These are phyloP conservation scores for Bubo scandiacus DNA, from an alignment of 2,113 vertebrate genomes.

Conservation along the genomic window DNA sequence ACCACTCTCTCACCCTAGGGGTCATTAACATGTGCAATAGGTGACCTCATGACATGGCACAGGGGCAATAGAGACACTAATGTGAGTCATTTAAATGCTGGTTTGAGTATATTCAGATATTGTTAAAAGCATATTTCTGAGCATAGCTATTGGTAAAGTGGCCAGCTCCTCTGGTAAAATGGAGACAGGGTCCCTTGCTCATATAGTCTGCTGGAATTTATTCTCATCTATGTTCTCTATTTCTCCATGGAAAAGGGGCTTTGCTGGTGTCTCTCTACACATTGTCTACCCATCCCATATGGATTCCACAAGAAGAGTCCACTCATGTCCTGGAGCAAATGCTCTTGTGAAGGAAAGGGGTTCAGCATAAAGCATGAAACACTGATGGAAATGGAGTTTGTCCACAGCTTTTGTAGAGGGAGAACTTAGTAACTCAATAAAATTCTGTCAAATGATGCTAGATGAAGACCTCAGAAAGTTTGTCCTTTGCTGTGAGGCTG, in stretches of 20 bases:
- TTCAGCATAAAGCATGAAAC: background rate
- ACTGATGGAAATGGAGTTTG: background rate
- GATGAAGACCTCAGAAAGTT: background rate
- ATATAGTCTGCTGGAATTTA: background rate
- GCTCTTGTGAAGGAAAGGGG: background rate
- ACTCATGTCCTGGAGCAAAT: background rate
- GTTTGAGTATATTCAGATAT: background rate
- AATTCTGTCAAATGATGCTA: background rate
- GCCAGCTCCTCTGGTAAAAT: background rate
- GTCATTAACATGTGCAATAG: slow-evolving; percentile 44
- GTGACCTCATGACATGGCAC: slow-evolving; percentile 33
- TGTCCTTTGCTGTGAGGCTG: background rate
- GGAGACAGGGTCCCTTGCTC: fast-evolving
- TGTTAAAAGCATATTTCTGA: background rate
- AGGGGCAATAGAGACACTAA: background rate
- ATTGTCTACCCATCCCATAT: background rate
- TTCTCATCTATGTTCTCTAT: background rate
- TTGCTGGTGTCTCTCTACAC: background rate
- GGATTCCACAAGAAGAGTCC: background rate
- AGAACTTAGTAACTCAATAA: background rate
- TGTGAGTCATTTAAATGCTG: slow-evolving; percentile 3
- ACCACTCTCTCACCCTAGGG: background rate
- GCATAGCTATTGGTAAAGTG: background rate
- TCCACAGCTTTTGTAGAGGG: background rate
- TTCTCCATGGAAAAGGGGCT: background rate